Evolutionary conservation across 2,797 vertebrate genomes (phyloP).

Genomic region (Florisuga fusca): DNA sequence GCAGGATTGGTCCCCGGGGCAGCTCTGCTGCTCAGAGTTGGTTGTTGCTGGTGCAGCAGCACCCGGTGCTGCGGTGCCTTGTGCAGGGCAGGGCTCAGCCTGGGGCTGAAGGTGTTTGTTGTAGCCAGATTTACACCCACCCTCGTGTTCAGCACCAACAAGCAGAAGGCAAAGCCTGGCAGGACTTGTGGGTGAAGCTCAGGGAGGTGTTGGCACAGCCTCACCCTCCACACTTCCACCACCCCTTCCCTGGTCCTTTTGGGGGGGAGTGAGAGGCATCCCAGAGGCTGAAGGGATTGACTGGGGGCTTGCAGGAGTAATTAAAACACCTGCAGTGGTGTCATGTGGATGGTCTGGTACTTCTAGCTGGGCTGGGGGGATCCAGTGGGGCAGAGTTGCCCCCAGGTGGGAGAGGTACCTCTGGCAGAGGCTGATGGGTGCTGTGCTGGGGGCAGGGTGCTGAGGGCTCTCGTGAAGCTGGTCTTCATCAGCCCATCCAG

Average conservation of each 20-base stretch:
- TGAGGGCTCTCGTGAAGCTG: neutral
- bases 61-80: neutral
- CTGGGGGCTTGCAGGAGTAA: neutral
- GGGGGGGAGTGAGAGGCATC: neutral
- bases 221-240: accelerated
- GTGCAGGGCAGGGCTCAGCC: neutral
- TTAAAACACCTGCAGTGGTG: no score
- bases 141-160: accelerated
- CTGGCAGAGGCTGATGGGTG: neutral
- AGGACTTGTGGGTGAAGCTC: neutral
- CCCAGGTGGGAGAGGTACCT: accelerated
- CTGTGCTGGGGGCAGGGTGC: neutral
- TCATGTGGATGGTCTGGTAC: accelerated
- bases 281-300: neutral
- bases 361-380: neutral
- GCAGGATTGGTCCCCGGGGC: conserved; percentile 3
- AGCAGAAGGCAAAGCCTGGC: neutral
- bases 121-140: neutral
- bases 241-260: neutral
- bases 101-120: neutral
- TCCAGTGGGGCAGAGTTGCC: no score
- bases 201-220: neutral
- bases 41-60: neutral
- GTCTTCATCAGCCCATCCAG: neutral
- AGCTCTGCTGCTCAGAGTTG: neutral